Percentiles rank a stretch among this genome's conserved stretches.
phyloP scores from a whole-genome alignment of 2,113 vertebrate genomes.

The Poeciliopsis prolifica region DNA sequence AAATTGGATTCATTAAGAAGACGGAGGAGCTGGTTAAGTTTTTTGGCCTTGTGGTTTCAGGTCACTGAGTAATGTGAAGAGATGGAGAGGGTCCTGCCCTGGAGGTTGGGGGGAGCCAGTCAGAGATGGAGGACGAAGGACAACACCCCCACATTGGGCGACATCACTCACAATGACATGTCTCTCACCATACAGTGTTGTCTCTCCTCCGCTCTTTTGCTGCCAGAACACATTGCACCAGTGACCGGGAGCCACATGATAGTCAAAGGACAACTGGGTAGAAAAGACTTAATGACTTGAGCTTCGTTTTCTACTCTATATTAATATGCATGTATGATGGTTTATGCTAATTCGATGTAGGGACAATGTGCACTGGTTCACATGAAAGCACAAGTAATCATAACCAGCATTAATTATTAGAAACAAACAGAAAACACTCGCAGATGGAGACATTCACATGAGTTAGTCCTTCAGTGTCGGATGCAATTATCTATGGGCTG shows the following conservation, averaged over 20 bases:
- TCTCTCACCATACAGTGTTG: slow-evolving; percentile 49
- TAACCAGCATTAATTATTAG: slow-evolving; percentile 11
- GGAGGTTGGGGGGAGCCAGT: slow-evolving; percentile 47
- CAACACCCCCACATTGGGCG: slow-evolving; percentile 50
- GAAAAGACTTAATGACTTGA: slow-evolving; percentile 15
- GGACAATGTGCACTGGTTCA: slow-evolving; percentile 44
- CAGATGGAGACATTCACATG: slow-evolving; percentile 13
- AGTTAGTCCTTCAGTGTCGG: slow-evolving; percentile 12
- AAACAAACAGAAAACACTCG: slow-evolving; percentile 2
- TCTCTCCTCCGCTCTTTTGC: slow-evolving; percentile 39
- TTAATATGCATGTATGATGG: slow-evolving; percentile 21
- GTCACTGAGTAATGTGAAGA: slow-evolving; percentile 78
- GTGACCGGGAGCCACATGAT: slow-evolving; percentile 43
- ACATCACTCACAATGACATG: slow-evolving; percentile 68
- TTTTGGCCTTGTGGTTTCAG: slow-evolving; percentile 76
- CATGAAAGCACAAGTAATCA: slow-evolving; percentile 33
- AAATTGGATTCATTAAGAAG: slow-evolving; percentile 84
- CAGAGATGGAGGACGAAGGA: slow-evolving; percentile 57
- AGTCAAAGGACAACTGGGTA: slow-evolving; percentile 18
- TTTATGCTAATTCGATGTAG: slow-evolving; percentile 38
- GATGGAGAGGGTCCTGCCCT: slow-evolving; percentile 71
- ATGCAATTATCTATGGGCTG: slow-evolving; percentile 16
- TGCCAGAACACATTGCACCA: slow-evolving; percentile 36
- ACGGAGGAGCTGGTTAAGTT: slow-evolving; percentile 73
- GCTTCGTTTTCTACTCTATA: slow-evolving; percentile 23